Base-by-base conservation (phyloP, 92 coral and sea anemone species). In the Pocillopora grandis region DNA sequence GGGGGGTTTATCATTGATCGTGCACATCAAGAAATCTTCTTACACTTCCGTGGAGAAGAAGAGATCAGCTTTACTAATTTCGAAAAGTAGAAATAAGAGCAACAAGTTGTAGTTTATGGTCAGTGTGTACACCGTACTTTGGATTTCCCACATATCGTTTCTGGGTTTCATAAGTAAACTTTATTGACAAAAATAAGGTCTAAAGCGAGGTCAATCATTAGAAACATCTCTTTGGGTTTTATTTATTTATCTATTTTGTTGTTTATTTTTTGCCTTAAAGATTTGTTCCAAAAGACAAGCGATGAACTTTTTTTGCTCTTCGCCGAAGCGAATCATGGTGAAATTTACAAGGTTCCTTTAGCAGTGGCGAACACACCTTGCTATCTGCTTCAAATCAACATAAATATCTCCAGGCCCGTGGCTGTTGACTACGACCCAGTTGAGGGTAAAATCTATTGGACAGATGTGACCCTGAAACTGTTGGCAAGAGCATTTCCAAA, bases 311-410 rank as follows among this genome's bases (percentile, higher is more conserved):
- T 89, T 78, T 18, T 89, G 78, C 72, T 92, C 60, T 80, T 89
- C 66, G 90, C 95, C 1, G 95, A 92, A 65, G 80, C 85, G 52
- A 76, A 64, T 2, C 64, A 55, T 6, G 92, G 84, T 13, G 86
- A 79, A 56, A 88, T 92, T 61, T 92, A 89, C 85, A 90, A 92
- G 71, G 56, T 80, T 62, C 69, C 75, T 77, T 62, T 81, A 37
- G 78, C 76, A 57, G 75, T 80, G 35, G 90, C 92, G 11, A 61
- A 55, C 5, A 74, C 63, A 33, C 62, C 65, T 62, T 36, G 70
- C 81, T 9, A 11, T 80, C 57, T 71, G 20, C 56, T 74, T 0
- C 62, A 69, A 62, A 56, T 57, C 48, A 59, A 72, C 18, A 74
- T n/a, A 12, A 74, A 52, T 62, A 56, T 74, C 61, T 49, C 77